Conservation (phyloP, 2,888 invertebrate genomes). For the Drosophila barbarae region DNA sequence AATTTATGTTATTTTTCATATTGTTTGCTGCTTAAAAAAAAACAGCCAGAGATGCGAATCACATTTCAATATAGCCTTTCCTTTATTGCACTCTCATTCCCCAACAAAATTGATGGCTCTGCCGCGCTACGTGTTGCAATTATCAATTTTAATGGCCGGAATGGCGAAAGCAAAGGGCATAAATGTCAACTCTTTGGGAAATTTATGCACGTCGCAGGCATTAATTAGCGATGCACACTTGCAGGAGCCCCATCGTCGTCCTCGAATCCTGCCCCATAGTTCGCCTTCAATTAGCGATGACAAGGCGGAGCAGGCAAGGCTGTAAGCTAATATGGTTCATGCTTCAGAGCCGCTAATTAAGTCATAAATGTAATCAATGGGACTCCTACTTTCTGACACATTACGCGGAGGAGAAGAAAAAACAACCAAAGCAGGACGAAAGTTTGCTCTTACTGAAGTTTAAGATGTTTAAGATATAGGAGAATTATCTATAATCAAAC, state of each 20-base stretch:
- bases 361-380: conserved; percentile 63
- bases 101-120: conserved; percentile 43
- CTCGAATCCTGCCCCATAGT: conserved; percentile 36
- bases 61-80: conserved; percentile 16
- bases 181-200: conserved; percentile 62
- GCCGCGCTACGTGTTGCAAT: conserved; percentile 61
- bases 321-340: conserved; percentile 60
- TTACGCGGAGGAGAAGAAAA: not conserved
- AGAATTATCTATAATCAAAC: not conserved
- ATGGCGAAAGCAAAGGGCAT: conserved; percentile 48
- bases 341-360: conserved; percentile 50
- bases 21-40: not conserved
- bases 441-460: not conserved
- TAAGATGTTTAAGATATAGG: no score
- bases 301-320: not conserved
- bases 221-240: conserved; percentile 68
- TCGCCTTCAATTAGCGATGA: conserved; percentile 55
- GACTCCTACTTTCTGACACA: conserved; percentile 19
- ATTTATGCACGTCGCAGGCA: conserved; percentile 69
- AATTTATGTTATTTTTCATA: not conserved
- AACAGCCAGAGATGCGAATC: not conserved
- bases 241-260: not conserved
- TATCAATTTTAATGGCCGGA: conserved; percentile 62
- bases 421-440: not conserved
- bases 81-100: conserved; percentile 13